phyloP scores from a whole-genome alignment of 2,888 invertebrate species.

The Maniola hyperantus region DNA sequence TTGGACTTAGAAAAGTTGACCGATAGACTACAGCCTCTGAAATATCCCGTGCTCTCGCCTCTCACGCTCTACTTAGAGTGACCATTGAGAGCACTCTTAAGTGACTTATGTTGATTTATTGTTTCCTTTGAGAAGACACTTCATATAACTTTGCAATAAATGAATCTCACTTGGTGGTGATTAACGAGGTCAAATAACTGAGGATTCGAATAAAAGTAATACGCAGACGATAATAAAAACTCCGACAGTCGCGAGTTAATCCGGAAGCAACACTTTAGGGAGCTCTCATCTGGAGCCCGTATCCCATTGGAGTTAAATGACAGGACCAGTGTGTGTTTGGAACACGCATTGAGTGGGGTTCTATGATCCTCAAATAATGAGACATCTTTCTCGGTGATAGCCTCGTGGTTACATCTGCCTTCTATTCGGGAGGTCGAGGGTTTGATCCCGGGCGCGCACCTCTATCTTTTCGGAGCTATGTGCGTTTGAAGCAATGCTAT shows the following conservation, averaged over 20 bases:
- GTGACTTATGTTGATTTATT: neutral
- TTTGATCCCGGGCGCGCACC: too few species aligned
- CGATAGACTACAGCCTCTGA: too few species aligned
- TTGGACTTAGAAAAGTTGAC: too few species aligned
- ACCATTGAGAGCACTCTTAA: too few species aligned
- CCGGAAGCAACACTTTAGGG: conserved; percentile 43
- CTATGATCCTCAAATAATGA: neutral
- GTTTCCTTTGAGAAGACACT: neutral
- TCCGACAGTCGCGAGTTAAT: conserved; percentile 33
- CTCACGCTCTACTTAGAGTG: too few species aligned
- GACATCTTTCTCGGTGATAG: too few species aligned
- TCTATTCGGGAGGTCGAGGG: too few species aligned
- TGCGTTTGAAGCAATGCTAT: too few species aligned
- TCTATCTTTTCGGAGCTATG: too few species aligned
- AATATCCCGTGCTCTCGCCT: too few species aligned
- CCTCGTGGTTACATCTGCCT: too few species aligned
- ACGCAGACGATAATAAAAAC: conserved; percentile 14
- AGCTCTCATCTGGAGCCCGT: conserved; percentile 37
- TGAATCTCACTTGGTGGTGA: neutral
- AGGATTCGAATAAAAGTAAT: conserved; percentile 8
- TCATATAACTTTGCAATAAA: neutral
- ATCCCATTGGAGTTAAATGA: conserved; percentile 23
- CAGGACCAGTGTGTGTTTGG: conserved; percentile 10
- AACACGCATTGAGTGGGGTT: neutral
- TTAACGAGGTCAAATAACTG: conserved; percentile 8